A percentile compares a stretch with the other conserved stretches of the same genome.
phyloP scores from a whole-genome alignment of 2,113 vertebrate species.

The Leuciscus idus region DNA sequence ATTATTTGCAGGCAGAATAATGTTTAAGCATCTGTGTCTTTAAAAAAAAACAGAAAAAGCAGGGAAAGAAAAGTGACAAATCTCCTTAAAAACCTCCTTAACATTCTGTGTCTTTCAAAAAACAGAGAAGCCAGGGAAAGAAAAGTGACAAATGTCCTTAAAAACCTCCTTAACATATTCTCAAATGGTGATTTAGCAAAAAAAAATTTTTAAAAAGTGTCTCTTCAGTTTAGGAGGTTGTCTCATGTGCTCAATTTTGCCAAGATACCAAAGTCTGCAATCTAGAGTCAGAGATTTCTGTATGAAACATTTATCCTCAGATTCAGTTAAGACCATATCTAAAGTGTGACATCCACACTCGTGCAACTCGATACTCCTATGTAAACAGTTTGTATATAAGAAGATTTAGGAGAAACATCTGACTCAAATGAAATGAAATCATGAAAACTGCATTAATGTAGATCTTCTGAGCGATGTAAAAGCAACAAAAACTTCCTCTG shows the following conservation, averaged over 20 bases:
- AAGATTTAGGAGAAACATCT: not conserved
- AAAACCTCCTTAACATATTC: not conserved
- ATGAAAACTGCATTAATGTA: not conserved
- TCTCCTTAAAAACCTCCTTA: not conserved
- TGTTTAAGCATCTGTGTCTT: conserved; percentile 50
- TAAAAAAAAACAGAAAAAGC: not conserved
- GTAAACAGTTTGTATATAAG: not conserved
- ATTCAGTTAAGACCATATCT: not conserved
- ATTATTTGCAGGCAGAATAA: conserved; percentile 52
- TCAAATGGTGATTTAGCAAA: not conserved
- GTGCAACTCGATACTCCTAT: not conserved
- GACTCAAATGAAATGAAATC: not conserved
- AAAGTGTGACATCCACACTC: not conserved
- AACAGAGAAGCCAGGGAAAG: not conserved
- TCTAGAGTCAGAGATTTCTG: not conserved
- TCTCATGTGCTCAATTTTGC: not conserved
- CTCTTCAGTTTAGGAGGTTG: not conserved
- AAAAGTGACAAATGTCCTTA: not conserved
- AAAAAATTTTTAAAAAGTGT: too few relatives aligned
- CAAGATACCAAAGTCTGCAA: too few relatives aligned
- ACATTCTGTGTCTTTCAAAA: not conserved
- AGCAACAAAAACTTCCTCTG: not conserved
- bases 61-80: not conserved
- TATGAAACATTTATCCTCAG: not conserved
- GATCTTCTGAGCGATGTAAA: not conserved